Evolutionary conservation across 2,888 invertebrate genomes (phyloP), one percentile per base, ranked within the genome.

Genomic region (Muschampia plurimacula): DNA sequence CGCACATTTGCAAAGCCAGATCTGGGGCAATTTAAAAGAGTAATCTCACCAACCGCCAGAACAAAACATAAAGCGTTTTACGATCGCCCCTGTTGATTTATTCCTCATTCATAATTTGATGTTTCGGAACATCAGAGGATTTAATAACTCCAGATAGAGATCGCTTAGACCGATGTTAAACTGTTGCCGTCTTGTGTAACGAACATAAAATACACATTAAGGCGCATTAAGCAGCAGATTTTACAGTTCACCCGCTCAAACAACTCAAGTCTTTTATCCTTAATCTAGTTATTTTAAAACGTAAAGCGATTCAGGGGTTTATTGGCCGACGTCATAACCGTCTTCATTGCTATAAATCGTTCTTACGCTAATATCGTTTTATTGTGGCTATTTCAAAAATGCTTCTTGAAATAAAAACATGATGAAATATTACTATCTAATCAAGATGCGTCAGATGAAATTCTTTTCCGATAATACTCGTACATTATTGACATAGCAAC

Each of bases 161-260:
- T 91, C 92, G 92, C 91, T 93, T 89, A 88, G 89, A 86, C 86
- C 85, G 88, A 88, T 90, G 92, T 92, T 88, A 90, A 92, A 93
- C 88, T 89, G 91, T 88, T 86, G 86, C 86, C 88, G 84, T 91
- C 90, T 93, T 93, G 90, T 92, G 93, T 91, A 93, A 93, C 90
- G 89, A 90, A 91, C 93, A 90, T 94, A 94, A 94, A 94, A 93
- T 92, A 86, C 91, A 90, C 93, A 93, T 93, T 94, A 94, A 92
- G 91, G 87, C 86, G 93, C 94, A 93, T 93, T 93, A 93, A 90
- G 87, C 89, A 84, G 85, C 84, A 82, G 80, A 80, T 83, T 86
- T 83, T 86, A 84, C 86, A 85, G 87, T 85, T 64, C 59, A 46
- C 86, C 82, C 81, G 83, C 59, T 60, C 72, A 72, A 63, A 55